Evolutionary conservation across 2,888 invertebrate species (phyloP), one percentile per base, ranked within the genome.

Genomic region (Sarcophaga carnaria): DNA sequence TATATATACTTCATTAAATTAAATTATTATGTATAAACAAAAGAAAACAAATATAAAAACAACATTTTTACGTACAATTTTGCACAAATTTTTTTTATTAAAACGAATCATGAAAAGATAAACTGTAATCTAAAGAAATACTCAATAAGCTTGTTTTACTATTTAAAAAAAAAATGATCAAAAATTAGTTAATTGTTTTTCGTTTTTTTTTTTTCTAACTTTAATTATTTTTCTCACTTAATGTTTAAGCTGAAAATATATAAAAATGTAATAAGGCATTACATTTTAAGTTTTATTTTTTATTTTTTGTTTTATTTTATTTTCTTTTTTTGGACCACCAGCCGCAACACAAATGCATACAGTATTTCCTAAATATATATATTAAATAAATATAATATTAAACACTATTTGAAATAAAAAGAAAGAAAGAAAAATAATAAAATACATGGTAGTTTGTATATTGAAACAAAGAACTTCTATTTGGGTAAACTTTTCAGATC

Each of bases 91-190:
- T 80, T 76, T 76, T 76, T 80, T 76, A 76, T 76, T 67, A 80
- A 75, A 54, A 62, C 6, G 62, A 17, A 62, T 62, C 20, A 62
- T 62, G 59, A 75, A 47, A 75, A 62, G 75, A 63, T 45, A 47
- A 80, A 63, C 20, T 80, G 70, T 20, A 22, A 60, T 64, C 49
- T 76, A 66, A 76, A 85, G 84, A 85, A 85, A 80, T 85, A 85
- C 84, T 85, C 84, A 80, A 85, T 80, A 76, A 71, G 54, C 76
- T 85, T 85, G 84, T 80, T 85, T 85, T 71, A 80, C 71, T 75
- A 80, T 72, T 14, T 17, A 54, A 67, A 80, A 74, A 84, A 80
- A 37, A 37, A 37, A 37, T 37, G 37, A 84, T 71, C 47, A 71
- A 80, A 77, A 80, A 62, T 83, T 83, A 66, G 66, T 72, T 78